These are phyloP conservation scores for Epizoanthus ramosus DNA, from an alignment of 92 coral and sea anemone genomes.

Conservation along the genomic window DNA sequence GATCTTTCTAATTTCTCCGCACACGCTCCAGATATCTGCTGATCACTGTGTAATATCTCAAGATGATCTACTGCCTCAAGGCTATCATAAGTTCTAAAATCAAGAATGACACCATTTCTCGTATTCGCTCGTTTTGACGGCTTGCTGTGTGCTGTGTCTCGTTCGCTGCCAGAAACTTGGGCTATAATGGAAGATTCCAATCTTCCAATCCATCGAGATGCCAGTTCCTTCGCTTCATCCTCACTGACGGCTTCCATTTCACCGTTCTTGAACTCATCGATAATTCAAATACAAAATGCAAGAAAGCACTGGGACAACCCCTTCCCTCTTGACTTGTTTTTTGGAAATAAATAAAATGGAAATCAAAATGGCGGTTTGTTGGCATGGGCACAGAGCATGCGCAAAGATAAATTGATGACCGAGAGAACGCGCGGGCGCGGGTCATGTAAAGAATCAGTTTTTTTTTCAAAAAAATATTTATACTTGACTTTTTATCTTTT, in stretches of 20 bases:
- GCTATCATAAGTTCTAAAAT: slow-evolving; percentile 30
- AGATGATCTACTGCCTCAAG: slow-evolving; percentile 6
- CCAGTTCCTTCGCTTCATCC: slow-evolving; percentile 72
- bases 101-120: slow-evolving; percentile 45
- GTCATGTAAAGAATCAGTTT: too few species aligned
- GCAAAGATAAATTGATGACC: slow-evolving; percentile 20
- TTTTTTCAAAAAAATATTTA: too few species aligned
- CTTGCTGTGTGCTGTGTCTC: slow-evolving; percentile 44
- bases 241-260: slow-evolving; percentile 77
- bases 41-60: slow-evolving; percentile 13
- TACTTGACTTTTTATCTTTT: too few species aligned
- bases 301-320: not conserved
- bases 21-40: not conserved
- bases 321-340: slow-evolving; percentile 2
- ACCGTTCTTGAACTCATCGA: slow-evolving; percentile 54
- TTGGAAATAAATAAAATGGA: not conserved
- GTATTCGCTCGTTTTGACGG: slow-evolving; percentile 34
- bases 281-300: slow-evolving; percentile 1
- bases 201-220: slow-evolving; percentile 76
- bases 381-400: slow-evolving; percentile 48
- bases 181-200: slow-evolving; percentile 62
- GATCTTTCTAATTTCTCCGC: not conserved
- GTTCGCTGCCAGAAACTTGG: slow-evolving; percentile 51
- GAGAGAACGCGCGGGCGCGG: not conserved
- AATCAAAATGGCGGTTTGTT: slow-evolving; percentile 19